phyloP scores from a whole-genome alignment of 30 jellyfish, hydroid and myxozoan genomes.

The Cassiopea andromeda region DNA sequence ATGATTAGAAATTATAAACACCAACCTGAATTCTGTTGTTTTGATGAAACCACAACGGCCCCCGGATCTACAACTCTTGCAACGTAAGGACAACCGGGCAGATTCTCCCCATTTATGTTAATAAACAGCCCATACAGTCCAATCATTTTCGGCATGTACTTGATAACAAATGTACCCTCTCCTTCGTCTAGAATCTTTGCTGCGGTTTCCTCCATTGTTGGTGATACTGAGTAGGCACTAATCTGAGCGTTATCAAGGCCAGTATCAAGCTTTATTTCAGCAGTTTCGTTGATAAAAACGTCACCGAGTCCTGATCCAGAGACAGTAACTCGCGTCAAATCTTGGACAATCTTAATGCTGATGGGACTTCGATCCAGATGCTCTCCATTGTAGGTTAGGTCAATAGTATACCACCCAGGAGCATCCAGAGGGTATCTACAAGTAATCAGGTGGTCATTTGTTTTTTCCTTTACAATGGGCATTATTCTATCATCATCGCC shows the following conservation, averaged over 20 bases:
- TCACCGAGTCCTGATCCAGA: conserved; percentile 79
- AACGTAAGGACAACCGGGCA: conserved; percentile 94
- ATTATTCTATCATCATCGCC: conserved; percentile 74
- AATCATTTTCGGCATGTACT: conserved; percentile 72
- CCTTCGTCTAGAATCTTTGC: conserved; percentile 67
- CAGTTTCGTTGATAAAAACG: conserved; percentile 58
- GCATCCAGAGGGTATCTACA: conserved; percentile 85
- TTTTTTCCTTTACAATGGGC: conserved; percentile 67
- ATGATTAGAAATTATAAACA: neutral
- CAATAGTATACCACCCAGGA: conserved; percentile 77
- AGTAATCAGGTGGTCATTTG: conserved; percentile 65
- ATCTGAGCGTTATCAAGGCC: conserved; percentile 83
- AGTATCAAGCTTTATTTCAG: conserved; percentile 80
- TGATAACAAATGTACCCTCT: conserved; percentile 80
- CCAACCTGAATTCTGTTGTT: conserved; percentile 80
- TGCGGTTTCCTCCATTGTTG: conserved; percentile 71
- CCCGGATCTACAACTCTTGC: conserved; percentile 76
- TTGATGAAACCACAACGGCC: conserved; percentile 73
- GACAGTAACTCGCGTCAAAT: conserved; percentile 76
- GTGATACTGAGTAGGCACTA: conserved; percentile 77
- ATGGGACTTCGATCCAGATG: conserved; percentile 90
- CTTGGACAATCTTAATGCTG: conserved; percentile 77
- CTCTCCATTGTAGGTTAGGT: conserved; percentile 80
- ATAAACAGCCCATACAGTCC: conserved; percentile 81
- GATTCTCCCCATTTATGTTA: conserved; percentile 79